Percentiles rank a stretch among this genome's conserved stretches.
Evolutionary conservation across 2,113 vertebrate genomes (phyloP).

Genomic region (Spermophilus dauricus): DNA sequence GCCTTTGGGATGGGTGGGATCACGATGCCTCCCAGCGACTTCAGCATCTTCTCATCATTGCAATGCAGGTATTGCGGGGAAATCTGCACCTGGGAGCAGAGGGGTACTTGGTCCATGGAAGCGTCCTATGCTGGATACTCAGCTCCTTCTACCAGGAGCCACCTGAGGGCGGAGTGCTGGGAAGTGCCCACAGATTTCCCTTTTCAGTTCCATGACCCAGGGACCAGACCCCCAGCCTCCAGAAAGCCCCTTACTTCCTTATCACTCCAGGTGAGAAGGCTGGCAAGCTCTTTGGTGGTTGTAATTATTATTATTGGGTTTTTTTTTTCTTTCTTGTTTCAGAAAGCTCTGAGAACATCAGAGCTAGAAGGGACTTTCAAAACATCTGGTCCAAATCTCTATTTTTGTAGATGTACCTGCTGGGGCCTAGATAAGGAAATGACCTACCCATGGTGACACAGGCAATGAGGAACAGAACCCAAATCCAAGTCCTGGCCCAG

Average conservation of each 20-base stretch:
- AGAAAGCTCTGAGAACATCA: conserved; percentile 22
- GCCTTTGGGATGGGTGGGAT: conserved; percentile 75
- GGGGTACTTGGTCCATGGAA: not conserved
- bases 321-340: conserved; percentile 5
- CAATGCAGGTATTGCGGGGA: conserved; percentile 61
- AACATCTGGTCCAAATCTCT: not conserved
- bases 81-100: conserved; percentile 58
- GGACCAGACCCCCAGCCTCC: not conserved
- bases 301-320: not conserved
- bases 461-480: not conserved
- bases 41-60: conserved; percentile 59
- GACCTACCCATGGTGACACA: not conserved
- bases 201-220: not conserved
- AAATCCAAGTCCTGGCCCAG: not conserved
- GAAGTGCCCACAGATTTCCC: not conserved
- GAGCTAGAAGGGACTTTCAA: not conserved
- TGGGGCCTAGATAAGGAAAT: not conserved
- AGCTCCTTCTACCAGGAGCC: not conserved
- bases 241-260: not conserved
- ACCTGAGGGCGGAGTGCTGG: not conserved
- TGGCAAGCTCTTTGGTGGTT: not conserved
- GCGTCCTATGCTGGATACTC: too few species aligned
- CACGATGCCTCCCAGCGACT: conserved; percentile 43
- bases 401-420: not conserved
- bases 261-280: not conserved